Conservation (phyloP, 2,797 vertebrate genomes). For the Tolypeutes matacus region DNA sequence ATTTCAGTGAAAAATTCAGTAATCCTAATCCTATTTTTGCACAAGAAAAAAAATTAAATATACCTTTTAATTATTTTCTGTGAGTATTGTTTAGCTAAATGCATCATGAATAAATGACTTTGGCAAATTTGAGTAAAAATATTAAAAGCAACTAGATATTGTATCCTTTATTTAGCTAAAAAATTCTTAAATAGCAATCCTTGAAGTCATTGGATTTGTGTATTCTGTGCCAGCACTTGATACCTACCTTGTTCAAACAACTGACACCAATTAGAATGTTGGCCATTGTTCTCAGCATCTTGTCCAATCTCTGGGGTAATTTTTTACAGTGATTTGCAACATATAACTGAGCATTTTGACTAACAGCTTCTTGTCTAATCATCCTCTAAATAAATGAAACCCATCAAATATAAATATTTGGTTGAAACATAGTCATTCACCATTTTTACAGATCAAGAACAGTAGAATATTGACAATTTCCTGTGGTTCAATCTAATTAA, state of each 20-base stretch:
- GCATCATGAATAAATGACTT: background rate
- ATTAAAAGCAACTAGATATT: background rate
- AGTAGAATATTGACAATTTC: background rate
- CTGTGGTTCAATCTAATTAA: background rate
- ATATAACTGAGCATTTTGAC: background rate
- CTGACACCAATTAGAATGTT: background rate
- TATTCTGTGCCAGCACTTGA: background rate
- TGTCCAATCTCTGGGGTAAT: background rate
- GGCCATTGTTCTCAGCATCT: background rate
- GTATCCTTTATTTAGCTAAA: background rate
- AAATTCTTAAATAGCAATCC: background rate
- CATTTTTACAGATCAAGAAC: background rate
- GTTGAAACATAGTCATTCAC: background rate
- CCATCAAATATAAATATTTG: background rate
- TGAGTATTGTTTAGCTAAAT: background rate
- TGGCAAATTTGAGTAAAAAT: background rate
- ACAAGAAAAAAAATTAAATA: background rate
- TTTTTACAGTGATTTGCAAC: background rate
- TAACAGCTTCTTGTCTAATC: background rate
- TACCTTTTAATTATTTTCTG: background rate
- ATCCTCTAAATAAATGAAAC: background rate
- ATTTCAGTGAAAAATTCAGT: background rate
- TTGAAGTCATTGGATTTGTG: background rate
- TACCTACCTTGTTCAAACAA: background rate
- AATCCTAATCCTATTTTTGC: background rate